phyloP scores from a whole-genome alignment of 35 echinoderm and acorn worm species.

The Ophiothrix spiculata region DNA sequence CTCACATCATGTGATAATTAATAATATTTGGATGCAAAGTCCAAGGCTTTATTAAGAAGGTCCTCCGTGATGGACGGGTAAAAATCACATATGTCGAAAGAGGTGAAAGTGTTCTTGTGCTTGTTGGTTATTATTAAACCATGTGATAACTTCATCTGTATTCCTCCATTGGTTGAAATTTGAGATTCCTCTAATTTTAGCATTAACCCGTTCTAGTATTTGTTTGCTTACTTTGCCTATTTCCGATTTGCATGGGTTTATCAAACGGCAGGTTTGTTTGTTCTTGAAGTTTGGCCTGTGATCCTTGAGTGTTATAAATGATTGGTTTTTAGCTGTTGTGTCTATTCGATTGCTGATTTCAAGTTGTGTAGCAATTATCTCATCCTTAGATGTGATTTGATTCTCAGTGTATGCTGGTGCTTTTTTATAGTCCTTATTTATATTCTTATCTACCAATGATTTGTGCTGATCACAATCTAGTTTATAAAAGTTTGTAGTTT shows the following conservation, averaged over 20 bases:
- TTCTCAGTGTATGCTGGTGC: too few relatives aligned
- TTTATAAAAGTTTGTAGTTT: too few relatives aligned
- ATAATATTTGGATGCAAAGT: background rate
- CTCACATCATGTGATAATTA: background rate
- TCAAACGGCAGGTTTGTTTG: constrained; percentile 9
- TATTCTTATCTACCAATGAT: constrained; percentile 17
- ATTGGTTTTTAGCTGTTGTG: too few relatives aligned
- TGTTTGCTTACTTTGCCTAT: background rate
- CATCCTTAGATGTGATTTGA: too few relatives aligned
- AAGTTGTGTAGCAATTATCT: too few relatives aligned
- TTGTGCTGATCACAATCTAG: too few relatives aligned
- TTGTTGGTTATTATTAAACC: constrained; percentile 9
- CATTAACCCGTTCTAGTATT: background rate
- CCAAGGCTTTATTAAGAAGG: background rate
- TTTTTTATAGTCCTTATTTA: too few relatives aligned
- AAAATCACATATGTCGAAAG: constrained; percentile 12
- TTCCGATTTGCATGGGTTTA: constrained; percentile 26
- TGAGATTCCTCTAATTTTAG: background rate
- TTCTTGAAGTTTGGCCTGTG: constrained; percentile 28
- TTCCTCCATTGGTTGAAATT: constrained; percentile 27
- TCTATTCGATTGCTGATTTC: too few relatives aligned
- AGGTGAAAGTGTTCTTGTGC: background rate
- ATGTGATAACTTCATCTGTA: background rate
- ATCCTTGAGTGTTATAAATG: constrained; percentile 30
- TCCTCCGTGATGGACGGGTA: constrained; percentile 19